Evolutionary conservation across 2,888 invertebrate species (phyloP), one percentile per base, ranked within the genome.

Genomic region (Ophion costatus): DNA sequence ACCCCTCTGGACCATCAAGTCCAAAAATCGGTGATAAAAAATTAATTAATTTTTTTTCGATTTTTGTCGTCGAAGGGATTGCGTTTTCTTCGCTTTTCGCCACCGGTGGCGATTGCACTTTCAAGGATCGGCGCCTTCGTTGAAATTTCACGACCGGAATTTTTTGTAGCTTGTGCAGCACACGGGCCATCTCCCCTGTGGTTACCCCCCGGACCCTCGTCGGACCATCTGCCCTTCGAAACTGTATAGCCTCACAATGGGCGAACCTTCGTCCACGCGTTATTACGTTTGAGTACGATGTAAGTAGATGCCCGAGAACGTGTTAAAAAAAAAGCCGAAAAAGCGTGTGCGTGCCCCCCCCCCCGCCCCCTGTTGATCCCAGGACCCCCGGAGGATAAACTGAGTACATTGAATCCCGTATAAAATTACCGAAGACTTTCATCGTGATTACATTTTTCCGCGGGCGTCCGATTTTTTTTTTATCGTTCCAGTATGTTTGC

Each of bases 281-380:
- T 84, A 84, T 81, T 74, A 81, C 81, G 80, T 63, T 57, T 77
- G 77, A 77, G 77, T 84, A 78, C 63, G 67, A 66, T 69, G 73
- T 80, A 74, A 81, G 80, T 84, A 77, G 80, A 80, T 76, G 24
- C 45, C 71, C 75, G 38, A 69, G 78, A 78, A 74, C 33, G 56
- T 38, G 67, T 81, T 77, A 77, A 78, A 80, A 76, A 77, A 73
- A 29, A 45, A 22, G 24, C 59, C 57, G 59, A 64, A 83, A 42
- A 63, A 33, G 57, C 20, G 64, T 51, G n/a, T n/a, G 20, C 33
- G 61, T 64, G 22, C 20, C 9, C 5, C 20, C 24, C n/a, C 33
- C 14, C 6, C 64, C n/a, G 1, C 42, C 33, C 51, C 17, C 51
- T 66, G 24, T 33, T 61, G n/a, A 56, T 20, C 20, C 38, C 7